Percentiles rank a stretch among this genome's conserved stretches.
Conservation (phyloP, 2,113 vertebrate species). For the Oxyura jamaicensis region DNA sequence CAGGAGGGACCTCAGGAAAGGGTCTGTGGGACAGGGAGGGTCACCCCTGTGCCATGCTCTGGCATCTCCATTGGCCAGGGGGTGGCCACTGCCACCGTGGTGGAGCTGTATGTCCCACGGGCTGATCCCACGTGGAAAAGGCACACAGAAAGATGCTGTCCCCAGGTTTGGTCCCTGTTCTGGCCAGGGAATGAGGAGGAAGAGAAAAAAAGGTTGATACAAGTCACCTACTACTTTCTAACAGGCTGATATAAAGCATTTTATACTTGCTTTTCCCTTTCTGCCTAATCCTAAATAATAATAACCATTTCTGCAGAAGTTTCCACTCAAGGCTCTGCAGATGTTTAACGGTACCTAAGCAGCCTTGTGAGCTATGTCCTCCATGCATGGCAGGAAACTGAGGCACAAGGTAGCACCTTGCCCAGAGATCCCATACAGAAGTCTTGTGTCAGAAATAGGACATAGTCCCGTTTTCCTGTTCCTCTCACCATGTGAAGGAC, state of each 20-base stretch:
- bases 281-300: not conserved
- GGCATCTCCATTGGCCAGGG: not conserved
- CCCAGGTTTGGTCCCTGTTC: not conserved
- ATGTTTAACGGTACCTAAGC: not conserved
- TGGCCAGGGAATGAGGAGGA: not conserved
- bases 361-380: not conserved
- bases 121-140: no score
- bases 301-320: not conserved
- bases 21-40: not conserved
- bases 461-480: fast-evolving
- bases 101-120: fast-evolving
- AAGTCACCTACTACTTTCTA: not conserved
- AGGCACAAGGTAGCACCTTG: not conserved
- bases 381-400: not conserved
- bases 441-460: not conserved
- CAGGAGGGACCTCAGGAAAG: fast-evolving
- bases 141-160: fast-evolving
- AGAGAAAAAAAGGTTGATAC: fast-evolving
- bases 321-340: not conserved
- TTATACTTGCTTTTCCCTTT: not conserved
- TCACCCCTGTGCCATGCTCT: fast-evolving
- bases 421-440: not conserved
- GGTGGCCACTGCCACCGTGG: fast-evolving
- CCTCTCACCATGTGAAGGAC: not conserved
- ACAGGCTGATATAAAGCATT: not conserved